Evolutionary conservation across 2,888 invertebrate species (phyloP), one percentile per base, ranked within the genome.

Genomic region (Caenorhabditis imperialis): DNA sequence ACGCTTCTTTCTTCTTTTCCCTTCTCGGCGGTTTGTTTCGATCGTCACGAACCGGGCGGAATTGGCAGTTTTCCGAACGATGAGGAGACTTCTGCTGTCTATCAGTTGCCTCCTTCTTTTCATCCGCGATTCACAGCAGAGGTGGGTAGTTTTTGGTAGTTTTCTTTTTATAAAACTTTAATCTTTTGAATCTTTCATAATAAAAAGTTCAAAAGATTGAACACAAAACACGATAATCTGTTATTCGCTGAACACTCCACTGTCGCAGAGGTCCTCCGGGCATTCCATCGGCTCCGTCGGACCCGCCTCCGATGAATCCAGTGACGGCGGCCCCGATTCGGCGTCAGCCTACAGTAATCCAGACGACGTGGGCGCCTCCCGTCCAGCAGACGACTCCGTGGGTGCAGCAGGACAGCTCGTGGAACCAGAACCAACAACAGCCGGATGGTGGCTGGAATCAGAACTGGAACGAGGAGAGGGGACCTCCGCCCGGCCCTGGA

Each of bases 211-310:
- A 12, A 4, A 44, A 5, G 3, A 18, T 10, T 23, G 23, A 16
- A 23, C 27, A 47, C 27, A 47, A 47, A 47, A 4, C 23, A 47
- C 25, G 45, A 45, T 23, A 23, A 48, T 4, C 16, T 22, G 14
- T 35, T 18, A 16, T 8, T 16, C 18, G 5, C 40, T n/a, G 6
- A 40, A 6, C 10, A 40, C 20, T 22, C 22, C 2, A 44, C 22
- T 27, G n/a, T 42, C 58, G 20, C 55, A 70, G 70, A 70, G 70
- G 70, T 7, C 70, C 70, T n/a, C 70, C 70, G 1, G 70, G 70
- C 3, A 50, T 70, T 12, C 48, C 48, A 35, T 23, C 61, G 4
- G 44, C 40, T 10, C 33, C 38, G 38, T 25, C 58, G 3, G 40
- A 20, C 33, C 55, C 69, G 20, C 55, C 50, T 20, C 50, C 50